Evolutionary conservation across 64 coral and sea anemone genomes (phyloP), one percentile per base, ranked within the genome.

Genomic region (Actinia equina): DNA sequence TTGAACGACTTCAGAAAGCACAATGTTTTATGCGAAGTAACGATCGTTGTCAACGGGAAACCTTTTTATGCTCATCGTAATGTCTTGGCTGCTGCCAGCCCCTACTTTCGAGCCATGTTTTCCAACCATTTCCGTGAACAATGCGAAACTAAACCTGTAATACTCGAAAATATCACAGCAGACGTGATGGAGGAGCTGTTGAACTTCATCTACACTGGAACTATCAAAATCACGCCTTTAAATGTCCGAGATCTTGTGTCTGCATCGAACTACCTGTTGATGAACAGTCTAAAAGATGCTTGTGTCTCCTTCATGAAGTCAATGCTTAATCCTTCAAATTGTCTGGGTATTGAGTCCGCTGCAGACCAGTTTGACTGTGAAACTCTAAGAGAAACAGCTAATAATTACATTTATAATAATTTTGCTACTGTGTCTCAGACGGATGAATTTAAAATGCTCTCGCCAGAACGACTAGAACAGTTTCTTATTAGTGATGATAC

Each of bases 41-140:
- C 87, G 17, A 92, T 98, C 43, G 88, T 95, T 49, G 96, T 98
- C 8, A 88, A 95, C 62, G 88, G 91, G 3, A 92, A 89, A 59
- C 85, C 83, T 42, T 95, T 98, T 56, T 95, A 91, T 80, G 93
- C 93, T 52, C 96, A 98, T 44, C 79, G 96, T 27, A 98, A 98
- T 71, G 88, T 95, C 43, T 54, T 98, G 13, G 96, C 96, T 2
- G 96, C 96, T 0, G 89, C 90, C 3, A 98, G 96, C 43, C 96
- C 96, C 17, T 98, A 98, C 87, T 98, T 98, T 80, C 95, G 95
- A 0, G 95, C 92, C 2, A 98, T 98, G 95, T 98, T 98, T n/a
- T 91, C 95, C 6, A 89, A 88, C 18, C 93, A 86, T 83, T 93
- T 98, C 86, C 86, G 83, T 27, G 95, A 98, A 71, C 92, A 98